Conservation (phyloP, 2,113 vertebrate genomes). For the Megaceryle torquata region DNA sequence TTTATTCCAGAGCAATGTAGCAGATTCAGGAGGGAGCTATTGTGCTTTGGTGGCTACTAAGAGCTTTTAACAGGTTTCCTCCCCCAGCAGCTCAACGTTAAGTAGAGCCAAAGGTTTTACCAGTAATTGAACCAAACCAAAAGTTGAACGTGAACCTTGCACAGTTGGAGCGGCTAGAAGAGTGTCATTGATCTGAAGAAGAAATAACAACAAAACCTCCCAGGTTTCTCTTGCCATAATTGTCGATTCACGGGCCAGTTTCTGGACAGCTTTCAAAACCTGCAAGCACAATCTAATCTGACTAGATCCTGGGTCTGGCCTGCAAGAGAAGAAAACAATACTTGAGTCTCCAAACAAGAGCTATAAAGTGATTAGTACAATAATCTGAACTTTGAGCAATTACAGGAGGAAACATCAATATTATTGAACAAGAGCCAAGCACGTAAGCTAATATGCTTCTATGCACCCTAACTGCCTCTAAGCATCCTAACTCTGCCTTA, state of each 20-base stretch:
- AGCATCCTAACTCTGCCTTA: neutral
- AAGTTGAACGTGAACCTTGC: constrained; percentile 78
- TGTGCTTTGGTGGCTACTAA: neutral
- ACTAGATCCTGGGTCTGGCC: constrained; percentile 86
- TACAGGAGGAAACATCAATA: neutral
- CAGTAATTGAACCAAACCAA: neutral
- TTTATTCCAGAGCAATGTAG: neutral
- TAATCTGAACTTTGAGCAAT: neutral
- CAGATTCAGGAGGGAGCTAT: neutral
- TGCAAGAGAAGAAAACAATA: constrained; percentile 62
- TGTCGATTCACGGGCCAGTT: constrained; percentile 89
- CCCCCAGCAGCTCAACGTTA: neutral
- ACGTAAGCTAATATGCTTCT: neutral
- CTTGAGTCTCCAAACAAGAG: neutral
- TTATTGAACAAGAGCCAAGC: neutral
- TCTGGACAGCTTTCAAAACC: constrained; percentile 92
- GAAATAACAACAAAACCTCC: constrained; percentile 93
- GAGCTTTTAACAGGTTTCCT: neutral
- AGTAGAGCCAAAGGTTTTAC: neutral
- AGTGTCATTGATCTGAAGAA: constrained; percentile 93
- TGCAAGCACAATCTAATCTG: constrained; percentile 92
- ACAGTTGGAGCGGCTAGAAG: constrained; percentile 90
- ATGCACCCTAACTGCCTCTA: neutral
- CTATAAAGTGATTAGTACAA: neutral
- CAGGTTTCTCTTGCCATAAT: constrained; percentile 94